phyloP scores from a whole-genome alignment of 2,888 invertebrate genomes.

The Lydus trimaculatus region DNA sequence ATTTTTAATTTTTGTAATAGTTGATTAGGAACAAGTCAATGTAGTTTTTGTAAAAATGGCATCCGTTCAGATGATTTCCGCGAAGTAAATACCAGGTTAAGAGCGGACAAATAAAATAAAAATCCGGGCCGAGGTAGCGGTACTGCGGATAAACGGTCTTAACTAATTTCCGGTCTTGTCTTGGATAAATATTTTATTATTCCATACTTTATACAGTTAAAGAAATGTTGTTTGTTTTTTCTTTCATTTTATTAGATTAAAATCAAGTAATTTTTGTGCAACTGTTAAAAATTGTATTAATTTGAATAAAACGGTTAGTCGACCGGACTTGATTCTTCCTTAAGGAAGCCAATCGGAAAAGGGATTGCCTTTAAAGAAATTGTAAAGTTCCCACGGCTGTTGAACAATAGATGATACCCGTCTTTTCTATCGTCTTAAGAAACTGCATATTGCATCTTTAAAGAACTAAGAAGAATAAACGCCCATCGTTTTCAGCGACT shows the following conservation, averaged over 20 bases:
- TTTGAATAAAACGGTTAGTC: no score
- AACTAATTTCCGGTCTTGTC: not conserved
- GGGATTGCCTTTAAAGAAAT: not conserved
- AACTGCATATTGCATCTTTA: slow-evolving; percentile 40
- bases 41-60: not conserved
- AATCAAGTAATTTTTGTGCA: no score
- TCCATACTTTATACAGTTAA: not conserved
- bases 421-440: slow-evolving; percentile 31
- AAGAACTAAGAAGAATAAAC: slow-evolving; percentile 14
- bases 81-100: slow-evolving; percentile 4
- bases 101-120: slow-evolving; percentile 3
- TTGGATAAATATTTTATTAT: not conserved
- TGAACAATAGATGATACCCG: slow-evolving; percentile 27
- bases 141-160: not conserved
- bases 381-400: slow-evolving; percentile 37
- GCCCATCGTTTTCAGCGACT: slow-evolving; percentile 36
- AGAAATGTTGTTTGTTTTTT: no score
- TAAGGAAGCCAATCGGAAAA: slow-evolving; percentile 5
- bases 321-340: slow-evolving; percentile 12
- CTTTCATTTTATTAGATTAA: no score
- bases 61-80: not conserved
- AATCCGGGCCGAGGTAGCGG: slow-evolving; percentile 3
- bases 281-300: no score
- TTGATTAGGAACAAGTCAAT: not conserved
- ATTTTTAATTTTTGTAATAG: not conserved